phyloP scores from a whole-genome alignment of 1,140 invertebrate genomes.

The Asobara japonica region DNA sequence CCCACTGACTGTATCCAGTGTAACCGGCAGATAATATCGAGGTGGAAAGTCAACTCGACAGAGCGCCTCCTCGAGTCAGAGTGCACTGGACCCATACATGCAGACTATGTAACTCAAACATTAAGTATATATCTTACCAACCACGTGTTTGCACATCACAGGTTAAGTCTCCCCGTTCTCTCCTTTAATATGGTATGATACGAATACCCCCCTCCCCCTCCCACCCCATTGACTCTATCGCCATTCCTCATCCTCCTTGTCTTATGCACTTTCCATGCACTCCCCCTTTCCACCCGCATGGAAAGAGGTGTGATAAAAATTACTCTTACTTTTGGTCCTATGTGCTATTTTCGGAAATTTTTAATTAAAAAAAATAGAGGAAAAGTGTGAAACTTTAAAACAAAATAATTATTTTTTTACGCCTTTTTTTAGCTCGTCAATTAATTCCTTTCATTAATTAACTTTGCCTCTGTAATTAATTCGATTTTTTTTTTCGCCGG shows the following conservation, averaged over 20 bases:
- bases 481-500: too few relatives aligned
- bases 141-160: not conserved
- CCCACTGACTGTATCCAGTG: not conserved
- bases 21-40: conserved; percentile 13
- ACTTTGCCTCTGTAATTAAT: too few relatives aligned
- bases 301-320: too few relatives aligned
- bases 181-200: conserved; percentile 7
- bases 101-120: not conserved
- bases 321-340: too few relatives aligned
- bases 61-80: conserved; percentile 15
- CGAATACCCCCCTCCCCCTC: too few relatives aligned
- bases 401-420: too few relatives aligned
- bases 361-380: too few relatives aligned
- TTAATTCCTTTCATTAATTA: too few relatives aligned
- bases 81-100: conserved; percentile 20
- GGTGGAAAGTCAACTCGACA: conserved; percentile 23
- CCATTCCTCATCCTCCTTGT: not conserved
- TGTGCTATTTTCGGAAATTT: too few relatives aligned
- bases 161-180: conserved; percentile 18
- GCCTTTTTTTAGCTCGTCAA: too few relatives aligned
- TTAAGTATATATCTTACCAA: not conserved
- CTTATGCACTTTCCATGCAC: not conserved
- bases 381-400: too few relatives aligned
- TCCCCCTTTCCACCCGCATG: too few relatives aligned
- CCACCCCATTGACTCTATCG: not conserved